These are phyloP conservation scores for Strigamia crassipes DNA, from an alignment of 2,888 invertebrate genomes.

Conservation along the genomic window DNA sequence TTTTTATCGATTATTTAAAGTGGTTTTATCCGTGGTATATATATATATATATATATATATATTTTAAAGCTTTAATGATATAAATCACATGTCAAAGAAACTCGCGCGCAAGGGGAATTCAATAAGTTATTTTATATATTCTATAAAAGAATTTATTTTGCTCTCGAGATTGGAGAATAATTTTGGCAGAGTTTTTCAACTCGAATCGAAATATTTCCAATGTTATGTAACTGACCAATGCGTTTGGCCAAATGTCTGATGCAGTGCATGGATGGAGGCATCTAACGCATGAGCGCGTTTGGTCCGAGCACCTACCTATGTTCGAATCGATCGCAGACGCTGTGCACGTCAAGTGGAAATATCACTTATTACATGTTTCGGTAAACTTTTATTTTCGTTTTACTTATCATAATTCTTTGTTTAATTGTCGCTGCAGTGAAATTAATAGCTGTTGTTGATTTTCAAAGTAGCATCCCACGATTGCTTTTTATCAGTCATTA, in stretches of 20 bases:
- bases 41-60: not conserved
- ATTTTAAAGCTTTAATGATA: not conserved
- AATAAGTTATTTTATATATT: not conserved
- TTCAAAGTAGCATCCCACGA: not conserved
- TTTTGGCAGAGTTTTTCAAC: not conserved
- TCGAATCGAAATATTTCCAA: not conserved
- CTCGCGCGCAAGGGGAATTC: not conserved
- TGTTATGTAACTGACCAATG: slow-evolving; percentile 15
- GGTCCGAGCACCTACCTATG: slow-evolving; percentile 6
- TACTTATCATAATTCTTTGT: not conserved
- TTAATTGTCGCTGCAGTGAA: not conserved
- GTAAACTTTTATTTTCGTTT: not conserved
- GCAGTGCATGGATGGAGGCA: slow-evolving; percentile 24
- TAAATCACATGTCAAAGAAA: slow-evolving; percentile 24
- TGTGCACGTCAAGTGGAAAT: not conserved
- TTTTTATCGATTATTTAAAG: slow-evolving; percentile 33
- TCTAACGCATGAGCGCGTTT: not conserved
- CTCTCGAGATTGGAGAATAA: not conserved
- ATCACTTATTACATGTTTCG: slow-evolving; percentile 5
- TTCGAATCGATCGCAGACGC: slow-evolving; percentile 22
- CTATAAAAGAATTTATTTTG: not conserved
- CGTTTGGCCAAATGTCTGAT: slow-evolving; percentile 22
- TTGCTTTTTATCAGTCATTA: slow-evolving; percentile 10
- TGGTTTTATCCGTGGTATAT: not conserved
- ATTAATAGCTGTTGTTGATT: not conserved